These are phyloP conservation scores for Aldrovandia affinis DNA, from an alignment of 2,797 vertebrate species.

Conservation along the genomic window DNA sequence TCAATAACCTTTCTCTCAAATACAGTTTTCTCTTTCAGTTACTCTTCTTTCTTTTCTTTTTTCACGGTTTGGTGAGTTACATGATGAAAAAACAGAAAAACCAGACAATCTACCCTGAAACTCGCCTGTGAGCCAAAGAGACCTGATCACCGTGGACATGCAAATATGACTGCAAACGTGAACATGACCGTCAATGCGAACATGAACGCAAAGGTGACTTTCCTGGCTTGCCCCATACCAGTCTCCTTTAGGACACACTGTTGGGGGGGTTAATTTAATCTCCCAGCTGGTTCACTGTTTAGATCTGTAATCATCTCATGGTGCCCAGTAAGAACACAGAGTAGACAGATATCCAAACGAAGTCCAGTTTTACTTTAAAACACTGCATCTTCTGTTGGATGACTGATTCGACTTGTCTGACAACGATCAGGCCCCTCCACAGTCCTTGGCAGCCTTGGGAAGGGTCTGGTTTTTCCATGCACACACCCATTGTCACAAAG, in stretches of 20 bases:
- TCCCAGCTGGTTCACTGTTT: too few relatives aligned
- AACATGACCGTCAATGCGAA: too few relatives aligned
- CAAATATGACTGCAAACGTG: too few relatives aligned
- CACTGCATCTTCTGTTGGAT: neutral
- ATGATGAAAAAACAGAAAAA: neutral
- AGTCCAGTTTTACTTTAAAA: neutral
- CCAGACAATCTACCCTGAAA: neutral
- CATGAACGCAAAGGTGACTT: too few relatives aligned
- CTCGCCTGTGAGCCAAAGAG: neutral
- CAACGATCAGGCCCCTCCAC: neutral
- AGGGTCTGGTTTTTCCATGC: neutral
- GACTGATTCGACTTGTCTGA: neutral
- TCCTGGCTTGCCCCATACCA: too few relatives aligned
- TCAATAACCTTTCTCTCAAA: neutral
- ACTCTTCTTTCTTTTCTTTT: neutral
- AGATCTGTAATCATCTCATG: too few relatives aligned
- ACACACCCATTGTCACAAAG: neutral
- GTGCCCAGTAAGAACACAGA: too few relatives aligned
- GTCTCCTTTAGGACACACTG: too few relatives aligned
- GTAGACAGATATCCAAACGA: neutral
- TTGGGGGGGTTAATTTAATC: too few relatives aligned
- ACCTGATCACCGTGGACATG: neutral
- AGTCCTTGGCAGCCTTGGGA: neutral
- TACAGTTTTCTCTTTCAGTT: too few relatives aligned
- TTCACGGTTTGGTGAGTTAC: neutral